Conservation (phyloP, 2,113 vertebrate genomes). For the Clarias macrocephalus region DNA sequence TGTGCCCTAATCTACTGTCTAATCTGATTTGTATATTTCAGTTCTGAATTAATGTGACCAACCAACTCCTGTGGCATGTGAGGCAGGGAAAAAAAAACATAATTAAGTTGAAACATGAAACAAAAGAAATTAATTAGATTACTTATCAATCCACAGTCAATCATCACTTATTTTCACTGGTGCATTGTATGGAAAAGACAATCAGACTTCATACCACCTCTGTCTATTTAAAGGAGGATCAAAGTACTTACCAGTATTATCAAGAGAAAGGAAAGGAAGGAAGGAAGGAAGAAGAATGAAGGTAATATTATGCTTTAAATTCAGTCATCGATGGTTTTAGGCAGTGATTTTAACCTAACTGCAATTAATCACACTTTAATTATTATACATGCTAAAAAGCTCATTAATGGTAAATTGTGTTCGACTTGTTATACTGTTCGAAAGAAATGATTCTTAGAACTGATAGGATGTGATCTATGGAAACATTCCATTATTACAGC, state of each 20-base stretch:
- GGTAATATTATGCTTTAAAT: slow-evolving; percentile 30
- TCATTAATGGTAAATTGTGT: slow-evolving; percentile 17
- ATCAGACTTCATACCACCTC: slow-evolving; percentile 40
- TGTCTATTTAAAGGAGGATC: slow-evolving; percentile 37
- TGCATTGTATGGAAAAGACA: slow-evolving; percentile 46
- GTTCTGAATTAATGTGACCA: slow-evolving; percentile 65
- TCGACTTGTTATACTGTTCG: background rate
- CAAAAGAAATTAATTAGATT: slow-evolving; percentile 73
- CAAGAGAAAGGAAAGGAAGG: slow-evolving; percentile 53
- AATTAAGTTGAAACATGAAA: slow-evolving; percentile 72
- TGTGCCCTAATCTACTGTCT: slow-evolving; percentile 58
- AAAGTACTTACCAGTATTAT: slow-evolving; percentile 40
- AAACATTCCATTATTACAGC: background rate
- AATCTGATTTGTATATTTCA: slow-evolving; percentile 58
- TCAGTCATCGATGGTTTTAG: background rate
- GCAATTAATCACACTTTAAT: slow-evolving; percentile 28
- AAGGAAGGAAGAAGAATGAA: slow-evolving; percentile 26
- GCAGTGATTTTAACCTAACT: background rate
- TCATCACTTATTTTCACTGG: slow-evolving; percentile 53
- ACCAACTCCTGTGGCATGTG: slow-evolving; percentile 52
- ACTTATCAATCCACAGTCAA: slow-evolving; percentile 70
- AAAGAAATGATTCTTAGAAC: background rate
- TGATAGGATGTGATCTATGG: background rate
- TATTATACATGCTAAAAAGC: slow-evolving; percentile 28
- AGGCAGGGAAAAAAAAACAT: slow-evolving; percentile 54